phyloP scores from a whole-genome alignment of 1,140 invertebrate species.

The Acromyrmex charruanus region DNA sequence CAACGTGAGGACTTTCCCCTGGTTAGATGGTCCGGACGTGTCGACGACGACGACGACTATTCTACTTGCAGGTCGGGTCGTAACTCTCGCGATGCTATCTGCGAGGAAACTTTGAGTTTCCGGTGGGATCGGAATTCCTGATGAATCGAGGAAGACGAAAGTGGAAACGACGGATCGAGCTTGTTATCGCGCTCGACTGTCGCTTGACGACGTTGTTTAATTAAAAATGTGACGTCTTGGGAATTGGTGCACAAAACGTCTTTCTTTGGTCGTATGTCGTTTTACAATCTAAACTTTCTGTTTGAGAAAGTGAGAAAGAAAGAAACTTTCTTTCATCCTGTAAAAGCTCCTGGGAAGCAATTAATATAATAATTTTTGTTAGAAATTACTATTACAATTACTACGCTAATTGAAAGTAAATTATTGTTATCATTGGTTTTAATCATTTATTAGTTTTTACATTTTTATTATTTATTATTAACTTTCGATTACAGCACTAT shows the following conservation, averaged over 20 bases:
- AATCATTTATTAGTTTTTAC: background rate
- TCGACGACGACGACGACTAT: conserved; percentile 43
- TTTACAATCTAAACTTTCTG: conserved; percentile 34
- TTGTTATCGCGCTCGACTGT: conserved; percentile 56
- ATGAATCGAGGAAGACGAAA: conserved; percentile 33
- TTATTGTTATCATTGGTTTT: background rate
- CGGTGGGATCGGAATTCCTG: conserved; percentile 42
- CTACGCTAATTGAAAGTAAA: background rate
- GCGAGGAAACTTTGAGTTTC: conserved; percentile 41
- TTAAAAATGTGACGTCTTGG: conserved; percentile 57
- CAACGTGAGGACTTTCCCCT: conserved; percentile 57
- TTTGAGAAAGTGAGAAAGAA: background rate
- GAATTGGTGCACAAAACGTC: conserved; percentile 41
- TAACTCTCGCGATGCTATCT: conserved; percentile 69
- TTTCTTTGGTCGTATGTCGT: conserved; percentile 16
- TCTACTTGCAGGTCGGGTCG: conserved; percentile 25
- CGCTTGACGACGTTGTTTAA: conserved; percentile 42
- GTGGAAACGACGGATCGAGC: conserved; percentile 15
- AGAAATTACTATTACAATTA: conserved; percentile 16
- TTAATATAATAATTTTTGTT: conserved; percentile 17
- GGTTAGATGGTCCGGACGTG: conserved; percentile 50
- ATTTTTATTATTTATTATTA: background rate
- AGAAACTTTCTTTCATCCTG: conserved; percentile 26
- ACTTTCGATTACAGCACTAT: background rate
- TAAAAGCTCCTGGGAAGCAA: background rate